These are phyloP conservation scores for Sarcophaga bullata DNA, from an alignment of 1,140 invertebrate genomes.

Conservation along the genomic window DNA sequence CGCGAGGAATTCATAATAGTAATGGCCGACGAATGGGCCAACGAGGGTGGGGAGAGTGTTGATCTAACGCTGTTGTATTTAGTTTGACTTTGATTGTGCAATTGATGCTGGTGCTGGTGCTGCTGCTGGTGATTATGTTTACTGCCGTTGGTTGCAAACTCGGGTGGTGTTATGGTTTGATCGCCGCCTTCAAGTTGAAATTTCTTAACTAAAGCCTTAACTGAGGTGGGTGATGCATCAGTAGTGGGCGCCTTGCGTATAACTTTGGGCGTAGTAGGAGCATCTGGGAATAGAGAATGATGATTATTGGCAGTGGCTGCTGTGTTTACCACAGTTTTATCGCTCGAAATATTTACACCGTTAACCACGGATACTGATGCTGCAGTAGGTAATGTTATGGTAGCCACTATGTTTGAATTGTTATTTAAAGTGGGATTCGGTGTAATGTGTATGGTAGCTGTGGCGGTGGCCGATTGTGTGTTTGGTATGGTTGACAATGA, in stretches of 20 bases:
- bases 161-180: slow-evolving; percentile 40
- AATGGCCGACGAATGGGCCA: slow-evolving; percentile 28
- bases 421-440: background rate
- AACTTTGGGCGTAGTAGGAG: slow-evolving; percentile 72
- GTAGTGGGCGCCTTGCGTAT: slow-evolving; percentile 60
- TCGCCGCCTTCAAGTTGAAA: slow-evolving; percentile 59
- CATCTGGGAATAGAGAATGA: slow-evolving; percentile 68
- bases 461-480: slow-evolving; percentile 14
- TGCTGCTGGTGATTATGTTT: slow-evolving; percentile 36
- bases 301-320: slow-evolving; percentile 18
- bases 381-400: slow-evolving; percentile 47
- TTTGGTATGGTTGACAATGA: background rate
- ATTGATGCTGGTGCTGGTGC: too few species aligned
- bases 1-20: background rate
- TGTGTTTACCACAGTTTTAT: background rate
- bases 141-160: slow-evolving; percentile 30
- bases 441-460: slow-evolving; percentile 31
- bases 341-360: background rate
- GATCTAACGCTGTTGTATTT: slow-evolving; percentile 17
- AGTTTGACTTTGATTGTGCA: background rate
- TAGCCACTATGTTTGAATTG: slow-evolving; percentile 52
- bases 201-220: slow-evolving; percentile 64
- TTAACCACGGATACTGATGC: slow-evolving; percentile 19
- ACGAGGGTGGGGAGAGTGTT: background rate
- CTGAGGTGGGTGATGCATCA: slow-evolving; percentile 59